Base-by-base conservation (phyloP, 1,140 invertebrate species). In the Apis dorsata region DNA sequence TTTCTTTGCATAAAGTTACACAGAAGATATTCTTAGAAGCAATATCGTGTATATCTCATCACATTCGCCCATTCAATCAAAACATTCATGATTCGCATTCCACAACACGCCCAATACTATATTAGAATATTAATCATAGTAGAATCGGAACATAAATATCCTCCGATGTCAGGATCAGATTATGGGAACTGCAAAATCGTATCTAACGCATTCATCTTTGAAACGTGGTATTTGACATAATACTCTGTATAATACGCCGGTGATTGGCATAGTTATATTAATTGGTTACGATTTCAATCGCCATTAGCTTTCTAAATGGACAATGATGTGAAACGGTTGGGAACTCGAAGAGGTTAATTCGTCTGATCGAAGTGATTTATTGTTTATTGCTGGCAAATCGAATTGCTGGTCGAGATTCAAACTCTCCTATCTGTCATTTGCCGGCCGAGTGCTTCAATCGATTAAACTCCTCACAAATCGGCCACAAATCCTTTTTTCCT, bases 291-390 rank as follows among this genome's bases (percentile, higher is more conserved):
- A 53, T 70, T 53, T 51, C 68, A 3, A 70, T 70, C 68, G 21
- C 68, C 15, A 24, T 70, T 70, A 53, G n/a, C 68, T 70, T 70
- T 53, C 68, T 70, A 70, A 70, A 70, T 53, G 49, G 49, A 51
- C 68, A 51, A 70, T 70, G 44, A 51, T 70, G 51, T 24, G 68
- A 51, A 70, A 51, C 49, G 13, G n/a, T 53, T 70, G 49, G 49
- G 19, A 53, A 70, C n/a, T 70, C 49, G 68, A 70, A 70, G 68
- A 51, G 68, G 68, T 70, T 70, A 70, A 70, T 70, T 70, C 68
- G 68, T 49, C 49, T 53, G 68, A 70, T 53, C 68, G 44, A 70
- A 51, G n/a, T 70, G 68, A 70, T 70, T 70, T 70, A 70, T 53
- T 70, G 49, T 70, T 70, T 51, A 70, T 70, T 51, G n/a, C 21